phyloP scores from a whole-genome alignment of 2,888 invertebrate genomes.

The Rhingia campestris region DNA sequence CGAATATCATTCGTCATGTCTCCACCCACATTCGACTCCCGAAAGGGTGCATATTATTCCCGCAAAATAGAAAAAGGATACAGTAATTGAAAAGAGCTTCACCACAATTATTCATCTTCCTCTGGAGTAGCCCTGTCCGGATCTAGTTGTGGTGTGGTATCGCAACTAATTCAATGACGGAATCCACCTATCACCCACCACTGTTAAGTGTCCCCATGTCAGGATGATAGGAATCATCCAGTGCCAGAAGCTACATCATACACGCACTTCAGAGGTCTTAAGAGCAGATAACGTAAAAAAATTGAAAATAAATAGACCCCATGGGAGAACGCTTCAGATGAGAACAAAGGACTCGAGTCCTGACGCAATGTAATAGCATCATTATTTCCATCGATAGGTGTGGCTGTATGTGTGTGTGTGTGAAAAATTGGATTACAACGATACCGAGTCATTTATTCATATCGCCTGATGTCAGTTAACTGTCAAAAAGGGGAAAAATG shows the following conservation, averaged over 20 bases:
- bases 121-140: slow-evolving; percentile 17
- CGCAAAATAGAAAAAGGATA: slow-evolving; percentile 35
- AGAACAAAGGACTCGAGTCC: slow-evolving; percentile 58
- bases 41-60: slow-evolving; percentile 33
- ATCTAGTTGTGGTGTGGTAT: background rate
- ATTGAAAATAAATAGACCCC: slow-evolving; percentile 69
- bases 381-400: slow-evolving; percentile 47
- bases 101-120: slow-evolving; percentile 71
- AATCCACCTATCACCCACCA: slow-evolving; percentile 38
- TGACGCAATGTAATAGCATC: slow-evolving; percentile 31
- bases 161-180: slow-evolving; percentile 56
- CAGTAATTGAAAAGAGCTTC: slow-evolving; percentile 61
- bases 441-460: slow-evolving; percentile 61
- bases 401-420: slow-evolving; percentile 25
- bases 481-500: slow-evolving; percentile 61
- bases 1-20: slow-evolving; percentile 68
- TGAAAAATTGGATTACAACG: slow-evolving; percentile 70
- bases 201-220: slow-evolving; percentile 59
- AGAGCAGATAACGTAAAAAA: slow-evolving; percentile 40
- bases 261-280: slow-evolving; percentile 29
- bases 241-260: slow-evolving; percentile 34
- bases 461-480: slow-evolving; percentile 73
- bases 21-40: slow-evolving; percentile 20
- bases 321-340: slow-evolving; percentile 39
- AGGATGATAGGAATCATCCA: slow-evolving; percentile 46